Base-by-base conservation (phyloP, 1,140 invertebrate genomes). In the Bombus polaris region DNA sequence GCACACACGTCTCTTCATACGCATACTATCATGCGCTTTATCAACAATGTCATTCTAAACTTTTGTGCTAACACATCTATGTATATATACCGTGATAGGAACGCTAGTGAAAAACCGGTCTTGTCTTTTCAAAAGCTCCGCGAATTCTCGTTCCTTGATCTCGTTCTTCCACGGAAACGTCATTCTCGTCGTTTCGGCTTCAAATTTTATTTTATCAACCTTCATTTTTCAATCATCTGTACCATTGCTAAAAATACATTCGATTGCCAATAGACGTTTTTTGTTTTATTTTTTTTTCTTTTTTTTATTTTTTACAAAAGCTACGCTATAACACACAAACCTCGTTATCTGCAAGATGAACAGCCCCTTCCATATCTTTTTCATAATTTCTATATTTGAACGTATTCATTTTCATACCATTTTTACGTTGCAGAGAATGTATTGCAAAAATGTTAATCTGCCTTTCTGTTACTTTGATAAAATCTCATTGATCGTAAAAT, bases 81-180 rank as follows among this genome's bases (percentile, higher is more conserved):
- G 44, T 66, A 57, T 85, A 86, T 66, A 57, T 87, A 83, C 73
- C 88, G 66, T 74, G 88, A 89, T 84, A 83, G 76, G 76, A 83
- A 87, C 88, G 73, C 81, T 37, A 81, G 37, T 37, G 47, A 68
- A 90, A 90, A 90, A 90, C 85, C 88, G 88, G 88, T 87, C 88
- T 70, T 62, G 72, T 78, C 80, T 75, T 82, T 89, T 81, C 53
- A 74, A 85, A 87, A 62, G 70, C 59, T 62, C 15, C 42, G 44
- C 57, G 35, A 44, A 42, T 53, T 53, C 6, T 71, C 72, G 65
- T 59, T 85, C 35, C 77, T 71, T 39, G 2, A 32, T 72, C 35
- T 53, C 83, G 65, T 72, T 42, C 65, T 37, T 80, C 28, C 77
- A 44, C 28, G 15, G 62, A 73, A 59, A 73, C 68, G 42, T 62